phyloP scores from a whole-genome alignment of 1,140 invertebrate genomes.

The Phymastichus coffea region DNA sequence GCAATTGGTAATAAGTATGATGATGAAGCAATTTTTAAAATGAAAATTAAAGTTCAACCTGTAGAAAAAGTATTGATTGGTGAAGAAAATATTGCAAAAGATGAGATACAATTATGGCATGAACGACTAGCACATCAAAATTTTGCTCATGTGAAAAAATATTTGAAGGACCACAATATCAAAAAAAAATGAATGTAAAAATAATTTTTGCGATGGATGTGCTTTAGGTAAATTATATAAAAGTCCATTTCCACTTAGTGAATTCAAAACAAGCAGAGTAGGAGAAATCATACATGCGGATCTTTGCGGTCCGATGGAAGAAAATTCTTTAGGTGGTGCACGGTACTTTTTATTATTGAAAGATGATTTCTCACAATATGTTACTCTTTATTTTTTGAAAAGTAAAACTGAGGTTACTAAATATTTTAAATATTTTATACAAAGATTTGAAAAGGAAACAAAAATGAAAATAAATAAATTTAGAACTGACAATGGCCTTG shows the following conservation, averaged over 20 bases:
- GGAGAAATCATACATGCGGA: conserved; percentile 50
- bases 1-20: background rate
- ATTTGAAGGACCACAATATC: conserved; percentile 39
- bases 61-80: conserved; percentile 25
- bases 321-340: too few relatives aligned
- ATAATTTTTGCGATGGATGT: conserved; percentile 46
- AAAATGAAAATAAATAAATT: conserved; percentile 31
- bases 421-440: conserved; percentile 33
- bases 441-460: conserved; percentile 31
- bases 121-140: conserved; percentile 50
- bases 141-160: conserved; percentile 38
- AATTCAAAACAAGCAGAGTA: conserved; percentile 29
- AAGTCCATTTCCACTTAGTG: conserved; percentile 33
- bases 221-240: too few relatives aligned
- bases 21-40: background rate
- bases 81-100: conserved; percentile 31
- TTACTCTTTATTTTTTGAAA: conserved; percentile 42
- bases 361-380: conserved; percentile 49
- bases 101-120: conserved; percentile 42
- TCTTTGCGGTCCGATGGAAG: too few relatives aligned
- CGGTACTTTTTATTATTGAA: conserved; percentile 49
- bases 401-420: conserved; percentile 39
- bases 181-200: conserved; percentile 13
- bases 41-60: conserved; percentile 17
- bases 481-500: conserved; percentile 38